Base-by-base conservation (phyloP, 2,113 vertebrate genomes). In the Emydura subglobosa region DNA sequence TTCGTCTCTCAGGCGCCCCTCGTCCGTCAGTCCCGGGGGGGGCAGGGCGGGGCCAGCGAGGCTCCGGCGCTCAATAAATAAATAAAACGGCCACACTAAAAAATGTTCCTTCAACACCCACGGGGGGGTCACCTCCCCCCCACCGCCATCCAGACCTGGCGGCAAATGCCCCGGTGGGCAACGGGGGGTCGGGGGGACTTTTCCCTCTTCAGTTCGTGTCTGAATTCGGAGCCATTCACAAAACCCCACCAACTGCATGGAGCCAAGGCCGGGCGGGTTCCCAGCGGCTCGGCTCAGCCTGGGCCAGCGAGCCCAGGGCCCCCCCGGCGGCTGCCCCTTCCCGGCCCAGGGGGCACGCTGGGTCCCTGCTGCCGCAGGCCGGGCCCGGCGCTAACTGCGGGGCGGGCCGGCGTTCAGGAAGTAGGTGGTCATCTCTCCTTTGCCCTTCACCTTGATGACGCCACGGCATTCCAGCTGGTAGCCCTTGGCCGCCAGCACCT, bases 401-500 rank as follows among this genome's bases (percentile, higher is more conserved):
- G 98, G 98, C 1, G 99, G 99, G 53, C 99, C 99, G 0, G 99
- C 98, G 17, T 99, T 99, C 97, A 99, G 98, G 98, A 99, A 99
- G 97, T 99, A 99, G 96, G 99, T 99, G 87, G 99, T 99, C 99
- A 99, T 99, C 97, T 99, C 99, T n/a, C 99, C 99, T 97, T 99
- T 99, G 91, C 99, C 99, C 97, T 99, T 99, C 94, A 99, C 99
- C 97, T 99, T 99, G 49, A 99, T 98, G 53, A 99, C 98, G 25
- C 99, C 99, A 27, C 99, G 99, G 85, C 98, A 99, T 97, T 99
- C 99, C 98, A 99, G 96, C 96, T 98, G 98, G 84, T 99, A 99
- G 87, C 99, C 99, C 98, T 99, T 99, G 98, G 95, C 98, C 22
- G 97, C 98, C 96, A 99, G 98, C 97, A 99, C 99, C 98, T 99